These are phyloP conservation scores for Catocala sponsa DNA, from an alignment of 2,888 invertebrate genomes.

Conservation along the genomic window DNA sequence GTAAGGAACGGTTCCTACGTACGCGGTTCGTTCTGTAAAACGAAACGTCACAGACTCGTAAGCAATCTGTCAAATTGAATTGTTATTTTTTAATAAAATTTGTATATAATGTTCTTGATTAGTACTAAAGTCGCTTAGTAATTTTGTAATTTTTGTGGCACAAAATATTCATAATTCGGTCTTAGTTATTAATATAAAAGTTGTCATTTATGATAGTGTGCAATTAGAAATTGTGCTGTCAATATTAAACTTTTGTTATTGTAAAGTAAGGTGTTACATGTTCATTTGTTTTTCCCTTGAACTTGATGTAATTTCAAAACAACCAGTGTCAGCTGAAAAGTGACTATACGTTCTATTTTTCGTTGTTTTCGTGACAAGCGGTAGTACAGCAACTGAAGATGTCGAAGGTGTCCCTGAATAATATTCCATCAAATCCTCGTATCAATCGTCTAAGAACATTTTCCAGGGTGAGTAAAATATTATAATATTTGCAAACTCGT, in stretches of 20 bases:
- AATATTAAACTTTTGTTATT: slow-evolving; percentile 72
- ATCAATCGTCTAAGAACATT: slow-evolving; percentile 81
- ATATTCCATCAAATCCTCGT: slow-evolving; percentile 83
- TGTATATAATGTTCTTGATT: slow-evolving; percentile 11
- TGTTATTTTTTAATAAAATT: slow-evolving; percentile 31
- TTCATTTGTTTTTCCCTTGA: slow-evolving; percentile 68
- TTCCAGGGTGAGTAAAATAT: slow-evolving; percentile 78
- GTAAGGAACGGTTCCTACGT: slow-evolving; percentile 61
- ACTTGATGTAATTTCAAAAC: slow-evolving; percentile 64
- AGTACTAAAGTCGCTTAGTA: slow-evolving; percentile 26
- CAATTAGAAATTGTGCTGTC: slow-evolving; percentile 65
- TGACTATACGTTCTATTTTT: slow-evolving; percentile 67
- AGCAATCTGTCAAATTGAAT: slow-evolving; percentile 55
- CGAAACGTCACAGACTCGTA: slow-evolving; percentile 71
- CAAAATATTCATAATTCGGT: slow-evolving; percentile 17
- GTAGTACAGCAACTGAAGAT: slow-evolving; percentile 63
- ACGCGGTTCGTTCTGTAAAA: slow-evolving; percentile 61
- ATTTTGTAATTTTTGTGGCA: slow-evolving; percentile 19
- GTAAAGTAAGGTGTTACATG: slow-evolving; percentile 56
- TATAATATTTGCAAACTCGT: slow-evolving; percentile 29
- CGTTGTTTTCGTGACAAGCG: slow-evolving; percentile 61
- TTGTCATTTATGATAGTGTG: slow-evolving; percentile 64
- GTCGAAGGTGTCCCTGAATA: slow-evolving; percentile 84
- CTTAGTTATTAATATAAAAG: slow-evolving; percentile 28
- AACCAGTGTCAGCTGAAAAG: slow-evolving; percentile 63